Evolutionary conservation across 2,888 invertebrate genomes (phyloP).

Genomic region (Apamea anceps): DNA sequence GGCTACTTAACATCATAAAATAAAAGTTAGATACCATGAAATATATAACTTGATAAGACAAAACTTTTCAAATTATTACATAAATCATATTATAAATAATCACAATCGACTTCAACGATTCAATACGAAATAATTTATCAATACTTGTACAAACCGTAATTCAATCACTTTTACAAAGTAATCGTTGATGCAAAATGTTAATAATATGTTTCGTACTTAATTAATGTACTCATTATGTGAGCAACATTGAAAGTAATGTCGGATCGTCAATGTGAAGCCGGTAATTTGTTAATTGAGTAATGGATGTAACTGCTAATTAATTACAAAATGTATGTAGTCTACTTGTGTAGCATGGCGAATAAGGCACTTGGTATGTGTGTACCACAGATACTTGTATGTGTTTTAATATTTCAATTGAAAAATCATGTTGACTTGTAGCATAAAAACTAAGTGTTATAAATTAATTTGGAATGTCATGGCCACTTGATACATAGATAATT

Average conservation of each 20-base stretch:
- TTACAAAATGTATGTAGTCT: constrained; percentile 1
- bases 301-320: constrained; percentile 24
- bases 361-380: neutral
- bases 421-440: neutral
- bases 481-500: neutral
- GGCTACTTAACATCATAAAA: neutral
- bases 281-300: constrained; percentile 44
- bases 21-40: neutral
- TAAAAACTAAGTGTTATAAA: neutral
- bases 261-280: constrained; percentile 13
- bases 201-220: constrained; percentile 17
- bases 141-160: neutral
- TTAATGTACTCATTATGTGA: constrained; percentile 21
- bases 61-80: neutral
- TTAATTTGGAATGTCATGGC: neutral
- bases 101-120: neutral
- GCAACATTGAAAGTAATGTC: constrained; percentile 31
- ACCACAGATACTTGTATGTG: neutral
- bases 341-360: neutral
- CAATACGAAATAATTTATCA: constrained; percentile 8
- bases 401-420: neutral
- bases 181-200: constrained; percentile 5
- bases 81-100: neutral
- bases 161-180: constrained; percentile 4
- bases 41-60: neutral